phyloP scores from a whole-genome alignment of 2,888 invertebrate genomes.

The Brachynemurus nebulosus region DNA sequence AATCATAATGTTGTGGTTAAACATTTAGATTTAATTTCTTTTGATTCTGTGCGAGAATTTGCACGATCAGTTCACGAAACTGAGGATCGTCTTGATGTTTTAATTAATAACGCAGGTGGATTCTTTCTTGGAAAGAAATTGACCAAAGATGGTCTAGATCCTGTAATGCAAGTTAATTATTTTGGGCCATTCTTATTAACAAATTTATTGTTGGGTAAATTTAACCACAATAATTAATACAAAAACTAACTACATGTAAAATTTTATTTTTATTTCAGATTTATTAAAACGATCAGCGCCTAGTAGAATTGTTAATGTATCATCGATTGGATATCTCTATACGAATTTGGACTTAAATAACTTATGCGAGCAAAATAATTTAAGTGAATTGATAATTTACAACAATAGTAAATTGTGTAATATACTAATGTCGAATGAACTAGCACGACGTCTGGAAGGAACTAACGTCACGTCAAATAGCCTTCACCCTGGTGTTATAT shows the following conservation, averaged over 20 bases:
- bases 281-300: slow-evolving; percentile 26
- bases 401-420: slow-evolving; percentile 29
- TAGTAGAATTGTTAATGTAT: slow-evolving; percentile 28
- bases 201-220: slow-evolving; percentile 2
- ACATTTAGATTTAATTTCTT: slow-evolving; percentile 39
- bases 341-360: not conserved
- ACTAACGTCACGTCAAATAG: slow-evolving; percentile 30
- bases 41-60: slow-evolving; percentile 44
- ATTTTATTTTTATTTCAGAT: slow-evolving; percentile 20
- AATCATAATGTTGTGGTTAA: slow-evolving; percentile 30
- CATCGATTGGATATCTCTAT: slow-evolving; percentile 15
- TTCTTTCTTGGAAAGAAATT: slow-evolving; percentile 33
- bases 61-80: slow-evolving; percentile 41
- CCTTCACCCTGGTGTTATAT: slow-evolving; percentile 31
- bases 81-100: slow-evolving; percentile 43
- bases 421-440: slow-evolving; percentile 27
- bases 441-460: slow-evolving; percentile 26
- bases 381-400: slow-evolving; percentile 24
- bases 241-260: not conserved
- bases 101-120: slow-evolving; percentile 51
- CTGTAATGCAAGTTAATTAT: slow-evolving; percentile 56
- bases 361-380: slow-evolving; percentile 32
- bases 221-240: not conserved
- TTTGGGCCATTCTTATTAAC: slow-evolving; percentile 45
- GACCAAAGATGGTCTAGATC: slow-evolving; percentile 50